Conservation (phyloP, 2,797 vertebrate species). For the Botia almorhae region DNA sequence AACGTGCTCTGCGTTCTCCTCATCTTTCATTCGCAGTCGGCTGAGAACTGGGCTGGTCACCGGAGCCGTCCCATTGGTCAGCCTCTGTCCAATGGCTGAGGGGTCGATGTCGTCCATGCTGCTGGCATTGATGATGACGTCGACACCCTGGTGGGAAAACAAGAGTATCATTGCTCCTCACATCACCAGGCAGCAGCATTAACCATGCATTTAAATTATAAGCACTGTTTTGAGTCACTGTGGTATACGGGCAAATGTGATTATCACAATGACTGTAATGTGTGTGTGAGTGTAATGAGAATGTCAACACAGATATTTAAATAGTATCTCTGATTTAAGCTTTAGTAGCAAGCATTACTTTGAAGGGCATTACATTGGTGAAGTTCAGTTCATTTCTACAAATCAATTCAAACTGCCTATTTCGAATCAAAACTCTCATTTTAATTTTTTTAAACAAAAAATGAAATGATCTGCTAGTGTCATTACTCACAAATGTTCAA, state of each 20-base stretch:
- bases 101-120: constrained; percentile 95
- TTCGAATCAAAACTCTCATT: no score
- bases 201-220: constrained; percentile 25
- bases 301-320: no score
- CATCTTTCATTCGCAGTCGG: constrained; percentile 87
- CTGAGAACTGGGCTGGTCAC: constrained; percentile 91
- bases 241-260: not conserved
- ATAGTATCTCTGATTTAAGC: no score
- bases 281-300: no score
- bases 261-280: not conserved
- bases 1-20: constrained; percentile 86
- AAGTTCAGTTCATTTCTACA: no score
- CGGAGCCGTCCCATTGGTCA: constrained; percentile 87
- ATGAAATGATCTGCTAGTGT: no score
- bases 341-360: no score
- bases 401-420: no score
- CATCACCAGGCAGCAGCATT: constrained; percentile 28
- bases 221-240: not conserved
- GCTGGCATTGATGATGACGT: constrained; percentile 93
- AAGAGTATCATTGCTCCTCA: constrained; percentile 30
- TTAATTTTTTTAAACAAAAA: no score
- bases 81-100: constrained; percentile 88
- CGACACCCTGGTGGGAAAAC: constrained; percentile 82
- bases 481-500: no score
- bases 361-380: no score